Conservation (phyloP, 2,113 vertebrate genomes). For the Macquaria australasica region DNA sequence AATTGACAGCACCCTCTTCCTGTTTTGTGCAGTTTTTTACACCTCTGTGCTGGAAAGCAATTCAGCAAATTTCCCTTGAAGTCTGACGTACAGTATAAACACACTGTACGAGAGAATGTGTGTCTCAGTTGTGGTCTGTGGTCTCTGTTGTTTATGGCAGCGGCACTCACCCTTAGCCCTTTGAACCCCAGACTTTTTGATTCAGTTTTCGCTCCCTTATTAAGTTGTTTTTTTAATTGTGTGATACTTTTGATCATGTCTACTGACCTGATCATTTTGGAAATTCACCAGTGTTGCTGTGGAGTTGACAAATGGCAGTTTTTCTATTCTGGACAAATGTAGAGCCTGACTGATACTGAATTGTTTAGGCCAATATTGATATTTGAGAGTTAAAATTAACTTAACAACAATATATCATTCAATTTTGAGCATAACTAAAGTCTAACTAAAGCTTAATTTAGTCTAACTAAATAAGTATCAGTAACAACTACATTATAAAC, state of each 20-base stretch:
- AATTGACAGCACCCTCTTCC: neutral
- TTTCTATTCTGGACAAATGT: no score
- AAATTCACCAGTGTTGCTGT: neutral
- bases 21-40: neutral
- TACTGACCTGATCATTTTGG: neutral
- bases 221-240: neutral
- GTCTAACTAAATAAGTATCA: no score
- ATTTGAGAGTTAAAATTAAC: neutral
- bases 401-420: neutral
- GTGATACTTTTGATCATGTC: neutral
- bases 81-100: neutral
- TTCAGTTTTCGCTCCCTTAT: neutral
- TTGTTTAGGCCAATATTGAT: neutral
- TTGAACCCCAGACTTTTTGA: neutral
- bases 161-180: neutral
- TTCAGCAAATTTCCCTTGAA: neutral
- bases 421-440: no score
- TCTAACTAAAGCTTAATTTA: no score
- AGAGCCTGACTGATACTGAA: neutral
- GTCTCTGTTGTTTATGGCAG: constrained; percentile 29
- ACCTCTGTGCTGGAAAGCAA: neutral
- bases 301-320: neutral
- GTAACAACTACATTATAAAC: neutral
- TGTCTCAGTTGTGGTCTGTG: constrained; percentile 24
- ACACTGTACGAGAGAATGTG: neutral